These are phyloP conservation scores for Myiotriccus ornatus DNA, from an alignment of 2,797 vertebrate genomes.

Conservation along the genomic window DNA sequence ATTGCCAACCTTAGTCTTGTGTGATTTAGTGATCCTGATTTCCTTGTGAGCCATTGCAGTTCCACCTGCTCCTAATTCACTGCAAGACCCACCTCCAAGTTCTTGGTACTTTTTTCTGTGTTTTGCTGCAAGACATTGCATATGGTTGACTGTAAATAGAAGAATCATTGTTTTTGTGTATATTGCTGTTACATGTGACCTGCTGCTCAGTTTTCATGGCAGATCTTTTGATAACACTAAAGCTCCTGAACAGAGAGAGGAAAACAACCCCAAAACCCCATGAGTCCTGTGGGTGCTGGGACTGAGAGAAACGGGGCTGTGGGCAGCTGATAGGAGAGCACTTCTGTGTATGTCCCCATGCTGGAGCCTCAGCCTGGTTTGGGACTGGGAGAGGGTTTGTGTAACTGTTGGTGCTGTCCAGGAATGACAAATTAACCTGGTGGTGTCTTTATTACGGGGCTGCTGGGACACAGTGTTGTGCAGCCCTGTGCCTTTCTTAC, in stretches of 20 bases:
- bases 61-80: background rate
- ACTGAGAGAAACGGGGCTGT: background rate
- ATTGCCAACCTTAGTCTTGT: background rate
- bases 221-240: background rate
- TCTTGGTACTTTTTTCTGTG: background rate
- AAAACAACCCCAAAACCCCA: background rate
- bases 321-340: background rate
- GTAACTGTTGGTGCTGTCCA: rapidly evolving
- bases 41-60: background rate
- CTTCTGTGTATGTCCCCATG: rapidly evolving
- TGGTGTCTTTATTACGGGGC: background rate
- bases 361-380: too few species aligned
- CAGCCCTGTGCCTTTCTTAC: background rate
- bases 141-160: background rate
- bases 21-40: background rate
- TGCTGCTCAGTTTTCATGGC: background rate
- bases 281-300: background rate
- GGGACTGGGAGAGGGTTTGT: background rate
- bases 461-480: rapidly evolving
- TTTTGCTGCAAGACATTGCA: background rate
- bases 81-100: background rate
- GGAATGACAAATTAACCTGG: background rate
- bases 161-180: background rate
- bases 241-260: background rate
- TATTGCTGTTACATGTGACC: background rate